These are phyloP conservation scores for Hirtodrosophila trivittata DNA, from an alignment of 2,888 invertebrate species.

Conservation along the genomic window DNA sequence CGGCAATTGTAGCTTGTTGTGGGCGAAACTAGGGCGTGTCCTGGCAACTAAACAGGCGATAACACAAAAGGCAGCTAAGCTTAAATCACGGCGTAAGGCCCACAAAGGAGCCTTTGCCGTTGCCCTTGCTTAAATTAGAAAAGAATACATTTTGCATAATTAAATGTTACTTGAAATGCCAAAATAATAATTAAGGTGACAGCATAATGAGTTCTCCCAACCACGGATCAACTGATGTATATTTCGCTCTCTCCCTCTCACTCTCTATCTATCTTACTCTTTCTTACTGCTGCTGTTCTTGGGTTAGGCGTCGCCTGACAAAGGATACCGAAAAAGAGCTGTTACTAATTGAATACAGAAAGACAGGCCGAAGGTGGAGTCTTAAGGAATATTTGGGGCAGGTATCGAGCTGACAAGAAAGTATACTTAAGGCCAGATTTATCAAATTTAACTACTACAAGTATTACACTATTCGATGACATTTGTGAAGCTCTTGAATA, in stretches of 20 bases:
- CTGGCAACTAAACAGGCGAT: constrained; percentile 30
- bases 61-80: constrained; percentile 23
- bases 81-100: constrained; percentile 31
- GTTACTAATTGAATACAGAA: constrained; percentile 58
- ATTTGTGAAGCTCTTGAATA: background rate
- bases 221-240: background rate
- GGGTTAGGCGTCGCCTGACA: too few species aligned
- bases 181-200: constrained; percentile 73
- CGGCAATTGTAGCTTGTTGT: constrained; percentile 1
- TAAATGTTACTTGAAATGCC: constrained; percentile 65
- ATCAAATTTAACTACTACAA: too few species aligned
- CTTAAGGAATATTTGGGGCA: too few species aligned
- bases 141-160: constrained; percentile 67
- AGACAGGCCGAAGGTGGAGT: background rate
- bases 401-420: too few species aligned
- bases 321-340: constrained; percentile 13
- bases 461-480: too few species aligned
- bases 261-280: background rate
- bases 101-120: constrained; percentile 14
- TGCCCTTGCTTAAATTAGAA: constrained; percentile 35
- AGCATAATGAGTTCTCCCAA: constrained; percentile 58
- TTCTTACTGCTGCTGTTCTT: background rate
- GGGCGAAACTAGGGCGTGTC: constrained; percentile 24
- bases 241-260: background rate
- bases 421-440: too few species aligned